Evolutionary conservation across 2,113 vertebrate species (phyloP), one percentile per base, ranked within the genome.

Genomic region (Delphinus delphis): DNA sequence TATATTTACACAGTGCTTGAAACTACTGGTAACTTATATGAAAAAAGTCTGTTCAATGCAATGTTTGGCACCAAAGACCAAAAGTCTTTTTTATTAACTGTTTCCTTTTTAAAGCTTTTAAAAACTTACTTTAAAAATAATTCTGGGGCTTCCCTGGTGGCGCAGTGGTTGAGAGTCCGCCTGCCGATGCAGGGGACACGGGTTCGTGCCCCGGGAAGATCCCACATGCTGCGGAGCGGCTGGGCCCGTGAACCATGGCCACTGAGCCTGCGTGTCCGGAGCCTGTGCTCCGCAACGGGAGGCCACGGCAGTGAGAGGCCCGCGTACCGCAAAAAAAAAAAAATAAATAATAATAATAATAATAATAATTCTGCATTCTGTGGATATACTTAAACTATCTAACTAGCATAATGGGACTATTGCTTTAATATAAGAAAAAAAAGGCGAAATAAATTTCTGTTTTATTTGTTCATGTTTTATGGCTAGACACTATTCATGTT

Each of bases 381-480:
- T 62, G 10, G 12, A 91, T 8, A 82, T 71, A 91, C 55, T 90
- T 88, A 88, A 85, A 76, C 80, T 50, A 70, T 41, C 18, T 68
- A 67, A 73, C 10, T 47, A 74, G 31, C 38, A 55, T 58, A 92
- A 58, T 67, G 25, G 77, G 20, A 36, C 25, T 62, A 20, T 81
- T 90, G 50, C 50, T 26, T 90, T 58, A 94, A 63, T 26, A 58
- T 13, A 79, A 41, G 53, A 13, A 53, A n/a, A 31, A 87, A 47
- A 50, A 76, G 4, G 41, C 82, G 67, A 87, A 84, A 74, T 94
- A 92, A 47, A 83, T 53, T 90, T 80, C 12, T 92, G 58, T 50
- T 93, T 90, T 88, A 47, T 68, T 95, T 95, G 80, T 86, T 95
- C 23, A 31, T 74, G 21, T 50, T 87, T 94, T 82, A 15, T 90